Base-by-base conservation (phyloP, 1,140 invertebrate genomes). In the Drosophila simulans region DNA sequence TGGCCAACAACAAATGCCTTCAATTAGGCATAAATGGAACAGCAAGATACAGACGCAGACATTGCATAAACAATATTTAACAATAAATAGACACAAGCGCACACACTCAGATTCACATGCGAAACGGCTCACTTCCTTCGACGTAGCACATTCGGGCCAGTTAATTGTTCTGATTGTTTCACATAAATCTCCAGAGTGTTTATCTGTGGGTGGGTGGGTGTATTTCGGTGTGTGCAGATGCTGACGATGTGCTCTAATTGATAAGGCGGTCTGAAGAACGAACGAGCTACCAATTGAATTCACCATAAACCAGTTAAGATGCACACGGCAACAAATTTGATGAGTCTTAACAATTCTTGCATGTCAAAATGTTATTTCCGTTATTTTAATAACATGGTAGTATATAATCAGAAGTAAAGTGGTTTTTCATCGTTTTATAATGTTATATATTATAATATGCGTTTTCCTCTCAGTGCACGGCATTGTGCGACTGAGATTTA, bases 61-160 rank as follows among this genome's bases (percentile, higher is more conserved):
- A 72, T 48, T 79, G 83, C 83, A 86, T 82, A 83, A 89, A 89
- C 86, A 88, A 86, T 88, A 88, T 69, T 89, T 80, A 88, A 79
- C 84, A 83, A 72, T 53, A 75, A 81, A 81, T 64, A 74, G 35
- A 65, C 22, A 53, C 43, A 69, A 27, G 73, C 42, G 73, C 42
- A 60, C 37, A 71, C 15, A 52, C 34, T 27, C 25, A 48, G 35
- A 42, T 40, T 66, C 20, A 40, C 43, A 45, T 5, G 49, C 39
- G 22, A 42, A 55, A 15, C 39, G 31, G 35, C 64, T 54, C 39
- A 69, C 69, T 56, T 59, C 49, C 57, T 53, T 15, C 52, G 37
- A 48, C 42, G 58, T 45, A n/a, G 12, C 46, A 39, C 51, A 68
- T 83, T 68, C 57, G 62, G 57, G 22, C 58, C 64, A 64, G 65